Base-by-base conservation (phyloP, 2,113 vertebrate species). In the Murina feae region DNA sequence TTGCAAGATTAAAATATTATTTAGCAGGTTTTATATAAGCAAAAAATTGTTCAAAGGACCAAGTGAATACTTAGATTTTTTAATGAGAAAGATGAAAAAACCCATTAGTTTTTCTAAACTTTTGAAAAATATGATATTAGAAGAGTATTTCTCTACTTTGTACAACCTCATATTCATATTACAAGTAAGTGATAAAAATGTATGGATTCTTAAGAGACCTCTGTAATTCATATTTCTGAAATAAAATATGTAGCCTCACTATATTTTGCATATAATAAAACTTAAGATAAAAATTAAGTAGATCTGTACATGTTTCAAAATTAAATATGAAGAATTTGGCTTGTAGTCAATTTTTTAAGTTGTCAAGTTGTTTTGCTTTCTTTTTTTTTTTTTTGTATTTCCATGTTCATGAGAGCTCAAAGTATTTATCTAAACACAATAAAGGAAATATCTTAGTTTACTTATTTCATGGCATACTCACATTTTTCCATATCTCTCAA, bases 201-300 rank as follows among this genome's bases (percentile, higher is more conserved):
- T 95, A 89, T 87, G 86, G n/a, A 72, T 72, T 66, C 87, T 92
- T 94, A 91, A 91, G 65, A 96, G 32, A 80, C 25, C 21, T 51
- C 91, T 72, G 44, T 47, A 65, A 89, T 93, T 91, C 94, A 84
- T 80, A 91, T 80, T 94, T 93, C 51, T 89, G 58, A 86, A 82
- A 42, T 37, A 72, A 96, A 95, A 92, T 72, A 89, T 47, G 81
- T 71, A 96, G 35, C 37, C 68, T 93, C 63, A 75, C 68, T 87
- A 78, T 89, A 93, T 83, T 95, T 82, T 91, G 35, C 60, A n/a
- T 76, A 76, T 49, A 76, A 96, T 9, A 94, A 89, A 80, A 96
- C 96, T 44, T 42, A 55, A 96, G 69, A 92, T 92, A 90, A 89
- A 96, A 93, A 83, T 66, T 89, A 95, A 87, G 75, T 72, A 74